These are phyloP conservation scores for Exephanes ischioxanthus DNA, from an alignment of 2,888 invertebrate genomes.

Conservation along the genomic window DNA sequence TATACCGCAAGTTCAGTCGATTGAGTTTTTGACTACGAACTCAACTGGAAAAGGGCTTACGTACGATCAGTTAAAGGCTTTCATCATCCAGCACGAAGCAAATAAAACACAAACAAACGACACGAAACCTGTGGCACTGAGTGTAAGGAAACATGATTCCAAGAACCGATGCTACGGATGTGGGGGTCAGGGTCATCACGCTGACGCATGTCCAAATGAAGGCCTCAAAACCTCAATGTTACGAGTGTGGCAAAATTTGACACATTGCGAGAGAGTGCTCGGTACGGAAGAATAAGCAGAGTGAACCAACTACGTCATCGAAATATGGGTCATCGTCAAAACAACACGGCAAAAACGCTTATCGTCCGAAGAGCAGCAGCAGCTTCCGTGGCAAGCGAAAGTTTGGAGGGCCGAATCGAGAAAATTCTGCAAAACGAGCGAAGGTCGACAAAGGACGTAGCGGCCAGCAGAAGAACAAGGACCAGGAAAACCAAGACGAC, in stretches of 20 bases:
- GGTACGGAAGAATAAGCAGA: conserved; percentile 39
- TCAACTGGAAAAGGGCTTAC: conserved; percentile 60
- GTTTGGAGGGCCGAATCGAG: conserved; percentile 37
- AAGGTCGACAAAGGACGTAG: conserved; percentile 50
- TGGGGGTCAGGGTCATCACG: conserved; percentile 61
- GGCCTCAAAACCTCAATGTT: conserved; percentile 50
- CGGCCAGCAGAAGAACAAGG: conserved; percentile 45
- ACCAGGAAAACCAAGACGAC: conserved; percentile 49
- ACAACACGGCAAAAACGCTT: conserved; percentile 33
- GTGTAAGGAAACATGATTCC: conserved; percentile 49
- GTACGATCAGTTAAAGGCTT: conserved; percentile 63
- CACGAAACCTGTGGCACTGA: conserved; percentile 46
- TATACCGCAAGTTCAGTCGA: conserved; percentile 61
- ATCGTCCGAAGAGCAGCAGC: conserved; percentile 24
- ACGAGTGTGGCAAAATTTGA: conserved; percentile 52
- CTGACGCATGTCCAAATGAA: conserved; percentile 57
- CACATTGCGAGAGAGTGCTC: conserved; percentile 47
- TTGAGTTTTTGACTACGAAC: conserved; percentile 66
- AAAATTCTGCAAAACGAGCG: conserved; percentile 50
- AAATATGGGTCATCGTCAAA: conserved; percentile 44
- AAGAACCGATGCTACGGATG: conserved; percentile 62
- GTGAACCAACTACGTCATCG: conserved; percentile 32
- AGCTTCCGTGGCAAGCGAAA: conserved; percentile 46
- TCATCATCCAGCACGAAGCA: conserved; percentile 64
- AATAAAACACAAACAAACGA: conserved; percentile 57